Evolutionary conservation across 64 coral and sea anemone species (phyloP).

Genomic region (Cladopsammia gracilis): DNA sequence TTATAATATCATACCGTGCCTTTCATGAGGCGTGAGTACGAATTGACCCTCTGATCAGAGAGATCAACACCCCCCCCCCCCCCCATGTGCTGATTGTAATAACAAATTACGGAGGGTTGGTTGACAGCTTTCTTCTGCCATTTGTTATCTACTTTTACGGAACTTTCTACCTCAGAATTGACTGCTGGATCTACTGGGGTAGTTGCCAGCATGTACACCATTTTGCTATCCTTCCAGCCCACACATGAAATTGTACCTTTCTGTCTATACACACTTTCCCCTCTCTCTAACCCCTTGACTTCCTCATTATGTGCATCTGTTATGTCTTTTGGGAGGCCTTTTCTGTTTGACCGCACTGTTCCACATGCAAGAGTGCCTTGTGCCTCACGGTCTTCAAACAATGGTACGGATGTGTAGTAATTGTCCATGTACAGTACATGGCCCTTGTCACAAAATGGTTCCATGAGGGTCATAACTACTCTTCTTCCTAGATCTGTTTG

Average conservation of each 20-base stretch:
- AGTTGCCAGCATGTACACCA: neutral
- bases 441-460: slow-evolving; percentile 22
- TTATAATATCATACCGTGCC: slow-evolving; percentile 45
- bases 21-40: slow-evolving; percentile 34
- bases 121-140: slow-evolving; percentile 41
- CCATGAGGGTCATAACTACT: slow-evolving; percentile 34
- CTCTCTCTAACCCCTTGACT: slow-evolving; percentile 37
- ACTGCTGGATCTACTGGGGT: neutral
- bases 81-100: slow-evolving; percentile 45
- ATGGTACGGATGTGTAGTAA: slow-evolving; percentile 19
- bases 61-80: slow-evolving; percentile 45
- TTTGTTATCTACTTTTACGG: neutral
- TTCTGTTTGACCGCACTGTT: slow-evolving; percentile 32
- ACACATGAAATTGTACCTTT: slow-evolving; percentile 29
- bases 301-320: neutral
- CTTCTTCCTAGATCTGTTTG: slow-evolving; percentile 54
- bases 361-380: slow-evolving; percentile 38
- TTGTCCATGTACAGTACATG: too few relatives aligned
- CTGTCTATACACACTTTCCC: slow-evolving; percentile 39
- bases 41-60: slow-evolving; percentile 7
- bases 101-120: slow-evolving; percentile 5
- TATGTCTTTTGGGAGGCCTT: slow-evolving; percentile 29
- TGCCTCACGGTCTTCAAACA: slow-evolving; percentile 23
- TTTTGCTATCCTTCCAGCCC: slow-evolving; percentile 5
- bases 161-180: neutral